Evolutionary conservation across 2,888 invertebrate genomes (phyloP), one percentile per base, ranked within the genome.

Genomic region (Ferdinandea cuprea): DNA sequence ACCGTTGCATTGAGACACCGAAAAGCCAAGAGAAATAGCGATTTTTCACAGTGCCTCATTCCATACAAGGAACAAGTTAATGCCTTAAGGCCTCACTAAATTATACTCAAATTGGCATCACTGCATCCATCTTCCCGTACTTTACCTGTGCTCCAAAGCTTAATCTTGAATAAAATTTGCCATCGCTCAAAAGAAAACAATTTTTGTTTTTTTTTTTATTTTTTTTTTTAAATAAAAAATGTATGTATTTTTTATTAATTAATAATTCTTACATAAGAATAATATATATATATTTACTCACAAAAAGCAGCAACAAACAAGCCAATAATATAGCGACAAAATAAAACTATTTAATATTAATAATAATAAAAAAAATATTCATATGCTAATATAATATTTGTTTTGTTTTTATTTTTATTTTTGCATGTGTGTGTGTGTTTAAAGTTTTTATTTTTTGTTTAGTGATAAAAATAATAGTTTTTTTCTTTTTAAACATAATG

Each of bases 221-320:
- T 69, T 80, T 76, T 73, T 76, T 73, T 72, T 78, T 78, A 78
- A 83, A 83, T 78, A 83, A 83, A 83, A 83, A 78, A 78, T 83
- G 68, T 83, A 78, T 83, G 78, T 83, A 78, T 83, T 83, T 83
- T 83, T 83, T 83, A 83, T 83, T 83, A 83, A 78, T 83, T 78
- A 83, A 83, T 83, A 83, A 78, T 83, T 78, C 83, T 83, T 83
- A 83, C 83, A 83, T 78, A 83, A 83, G 72, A 80, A 83, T 83
- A 83, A 78, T 78, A 83, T 83, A 83, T 77, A 81, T 81, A 86
- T 85, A 86, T 86, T 87, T 87, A 88, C 87, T 88, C 88, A 89
- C 88, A 89, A 88, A 89, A 89, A 90, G 90, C 90, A 87, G 89
- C 90, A 89, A 89, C 90, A 89, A 89, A 89, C 89, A 89, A 89